Evolutionary conservation across 2,797 vertebrate species (phyloP), one percentile per base, ranked within the genome.

Genomic region (Cossypha polioptera): DNA sequence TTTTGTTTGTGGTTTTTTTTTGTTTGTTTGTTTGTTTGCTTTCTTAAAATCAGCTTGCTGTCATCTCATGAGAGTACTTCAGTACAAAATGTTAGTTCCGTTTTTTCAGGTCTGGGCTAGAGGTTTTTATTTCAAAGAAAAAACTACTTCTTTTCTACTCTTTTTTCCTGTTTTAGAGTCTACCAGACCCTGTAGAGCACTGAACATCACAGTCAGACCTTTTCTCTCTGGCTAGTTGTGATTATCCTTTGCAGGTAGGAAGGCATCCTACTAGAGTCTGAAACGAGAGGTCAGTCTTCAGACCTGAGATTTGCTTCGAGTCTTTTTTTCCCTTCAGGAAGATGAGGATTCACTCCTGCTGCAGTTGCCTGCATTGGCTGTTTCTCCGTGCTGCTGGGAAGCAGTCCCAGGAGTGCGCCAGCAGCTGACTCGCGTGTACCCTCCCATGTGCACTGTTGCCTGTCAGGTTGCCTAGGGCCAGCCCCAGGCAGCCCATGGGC

Each of bases 391-490:
- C 61, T 92, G 43, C 58, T 94, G 35, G 82, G 51, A 88, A 75
- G 82, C 66, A 22, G 79, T 77, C 94, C 92, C 88, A 16, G 66
- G 90, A 81, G 94, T n/a, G 31, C 58, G n/a, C 1, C 18, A 65
- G 88, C 82, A 72, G 82, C 91, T 62, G 86, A 78, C 68, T 94
- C 48, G 35, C 38, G 5, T 81, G 91, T 90, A 25, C 61, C 78
- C 73, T 81, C 54, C 93, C 68, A 45, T 80, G 53, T 87, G 50
- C 68, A 61, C 75, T 68, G 6, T 31, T 72, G 79, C 85, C 85
- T 88, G 57, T 47, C 85, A 72, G 85, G 91, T 38, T 90, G 91
- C 94, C 94, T 83, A 81, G 94, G 85, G 94, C 94, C 92, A 89
- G 86, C 95, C 92, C 47, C 77, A 87, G 95, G 86, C 94, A 94